phyloP scores from a whole-genome alignment of 2,888 invertebrate genomes.

The Megastigmus dorsalis region DNA sequence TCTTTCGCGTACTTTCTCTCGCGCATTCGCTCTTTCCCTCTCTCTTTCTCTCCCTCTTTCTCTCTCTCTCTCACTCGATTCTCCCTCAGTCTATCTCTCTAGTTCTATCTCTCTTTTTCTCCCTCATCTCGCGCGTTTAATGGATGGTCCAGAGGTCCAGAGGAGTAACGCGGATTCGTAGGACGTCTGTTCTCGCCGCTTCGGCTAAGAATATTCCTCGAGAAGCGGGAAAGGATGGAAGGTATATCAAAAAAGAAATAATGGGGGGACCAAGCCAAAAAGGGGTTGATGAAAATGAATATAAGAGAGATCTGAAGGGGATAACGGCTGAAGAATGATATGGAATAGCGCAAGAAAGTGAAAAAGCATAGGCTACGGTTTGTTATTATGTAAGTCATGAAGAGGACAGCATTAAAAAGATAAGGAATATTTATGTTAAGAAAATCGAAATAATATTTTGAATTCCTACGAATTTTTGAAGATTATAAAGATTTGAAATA shows the following conservation, averaged over 20 bases:
- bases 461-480: no score
- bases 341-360: constrained; percentile 10
- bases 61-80: not conserved
- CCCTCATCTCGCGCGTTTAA: constrained; percentile 64
- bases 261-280: constrained; percentile 6
- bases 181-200: constrained; percentile 73
- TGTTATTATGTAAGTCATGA: constrained; percentile 6
- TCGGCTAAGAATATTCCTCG: constrained; percentile 3
- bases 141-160: constrained; percentile 71
- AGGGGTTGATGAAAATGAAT: constrained; percentile 49
- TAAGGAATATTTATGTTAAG: constrained; percentile 19
- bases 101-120: constrained; percentile 2
- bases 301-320: constrained; percentile 42
- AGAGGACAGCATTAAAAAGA: constrained; percentile 14
- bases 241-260: constrained; percentile 5
- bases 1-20: constrained; percentile 66
- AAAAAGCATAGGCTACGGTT: constrained; percentile 18
- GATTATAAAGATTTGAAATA: no score
- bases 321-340: constrained; percentile 46
- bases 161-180: constrained; percentile 66
- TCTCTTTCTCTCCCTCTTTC: constrained; percentile 10
- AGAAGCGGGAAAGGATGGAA: constrained; percentile 36
- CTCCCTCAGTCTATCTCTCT: not conserved
- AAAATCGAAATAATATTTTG: no score
- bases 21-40: constrained; percentile 46